Base-by-base conservation (phyloP, 2,797 vertebrate genomes). In the Tympanoctomys barrerae region DNA sequence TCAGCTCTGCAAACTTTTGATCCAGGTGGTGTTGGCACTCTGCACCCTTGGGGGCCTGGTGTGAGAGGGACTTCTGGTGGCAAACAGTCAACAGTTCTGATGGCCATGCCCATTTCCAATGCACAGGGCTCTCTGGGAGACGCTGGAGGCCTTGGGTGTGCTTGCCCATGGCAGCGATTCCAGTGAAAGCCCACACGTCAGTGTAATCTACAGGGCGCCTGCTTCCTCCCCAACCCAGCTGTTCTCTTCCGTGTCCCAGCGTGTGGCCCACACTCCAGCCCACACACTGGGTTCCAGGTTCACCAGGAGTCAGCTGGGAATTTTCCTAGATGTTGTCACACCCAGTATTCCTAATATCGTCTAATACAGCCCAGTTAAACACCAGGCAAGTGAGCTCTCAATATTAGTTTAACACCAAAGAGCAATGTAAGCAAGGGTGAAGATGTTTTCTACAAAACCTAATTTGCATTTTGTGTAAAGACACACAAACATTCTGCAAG, bases 181-280 rank as follows among this genome's bases (percentile, higher is more conserved):
- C 19, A 2, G 14, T 0, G 31, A 61, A n/a, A 19, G 11, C 39
- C 0, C 14, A 0, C 0, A 0, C 52, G 11, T 6, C 61, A 16
- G 5, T 36, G 0, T 36, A 62, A 31, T 31, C 52, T 33, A 57
- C 52, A 24, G 18, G 10, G 42, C 5, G 46, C 1, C 71, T 3
- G 0, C 11, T 7, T 22, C 70, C 4, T 13, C 11, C n/a, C 46
- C 3, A 2, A 0, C 22, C 1, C 7, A 3, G 6, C 0, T 0
- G 16, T 9, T 33, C 9, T 1, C 71, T 57, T 0, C 7, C 9
- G 0, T 16, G 2, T 3, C 0, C 79, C 31, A 13, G 39, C 0
- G 0, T 2, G 2, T 0, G 0, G 39, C 42, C 33, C 5, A 2
- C 0, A 3, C 42, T 49, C n/a, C 64, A 28, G 42, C 54, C 42